phyloP scores from a whole-genome alignment of 2,888 invertebrate genomes.

The Aricia artaxerxes region DNA sequence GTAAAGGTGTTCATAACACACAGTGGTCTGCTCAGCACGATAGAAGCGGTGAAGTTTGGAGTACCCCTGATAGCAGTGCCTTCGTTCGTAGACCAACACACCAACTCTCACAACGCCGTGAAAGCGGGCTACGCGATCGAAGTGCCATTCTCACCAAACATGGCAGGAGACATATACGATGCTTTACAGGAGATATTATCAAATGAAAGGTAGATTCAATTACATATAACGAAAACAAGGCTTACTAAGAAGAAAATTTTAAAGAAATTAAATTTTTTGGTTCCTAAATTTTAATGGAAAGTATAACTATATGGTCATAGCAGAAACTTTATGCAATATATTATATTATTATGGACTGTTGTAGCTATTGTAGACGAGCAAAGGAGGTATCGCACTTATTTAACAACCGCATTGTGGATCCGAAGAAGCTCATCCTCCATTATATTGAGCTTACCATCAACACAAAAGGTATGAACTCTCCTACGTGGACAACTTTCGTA shows the following conservation, averaged over 20 bases:
- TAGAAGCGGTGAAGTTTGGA: constrained; percentile 22
- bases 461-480: constrained; percentile 5
- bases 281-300: neutral
- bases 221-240: neutral
- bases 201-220: constrained; percentile 3
- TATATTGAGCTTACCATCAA: constrained; percentile 22
- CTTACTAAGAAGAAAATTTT: neutral
- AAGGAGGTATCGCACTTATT: constrained; percentile 1
- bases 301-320: no score
- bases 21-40: constrained; percentile 13
- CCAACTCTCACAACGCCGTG: neutral
- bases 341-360: neutral
- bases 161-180: neutral
- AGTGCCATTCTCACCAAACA: constrained; percentile 14
- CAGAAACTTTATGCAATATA: no score
- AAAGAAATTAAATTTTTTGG: neutral
- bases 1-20: constrained; percentile 25
- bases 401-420: neutral
- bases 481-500: neutral
- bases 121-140: constrained; percentile 11
- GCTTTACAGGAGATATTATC: neutral
- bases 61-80: constrained; percentile 12
- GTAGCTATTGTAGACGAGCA: neutral
- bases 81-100: constrained; percentile 12
- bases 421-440: constrained; percentile 16